A percentile compares a stretch with the other conserved stretches of the same genome.
Conservation (phyloP, 2,113 vertebrate species). For the Capricornis sumatraensis region DNA sequence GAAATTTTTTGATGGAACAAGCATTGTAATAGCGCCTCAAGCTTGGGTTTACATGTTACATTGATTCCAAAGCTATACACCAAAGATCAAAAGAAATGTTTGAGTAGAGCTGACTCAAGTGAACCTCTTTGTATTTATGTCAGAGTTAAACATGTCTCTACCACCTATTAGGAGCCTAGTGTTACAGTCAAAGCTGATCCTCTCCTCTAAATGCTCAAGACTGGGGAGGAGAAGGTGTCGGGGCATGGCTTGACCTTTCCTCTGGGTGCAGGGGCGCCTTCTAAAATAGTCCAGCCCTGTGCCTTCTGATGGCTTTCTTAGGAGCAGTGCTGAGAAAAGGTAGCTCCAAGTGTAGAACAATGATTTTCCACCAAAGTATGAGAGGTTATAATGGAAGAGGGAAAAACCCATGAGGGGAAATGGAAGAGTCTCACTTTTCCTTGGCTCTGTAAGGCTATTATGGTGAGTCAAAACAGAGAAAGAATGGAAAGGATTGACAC, state of each 20-base stretch:
- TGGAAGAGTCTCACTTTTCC: background rate
- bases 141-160: background rate
- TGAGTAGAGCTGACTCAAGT: background rate
- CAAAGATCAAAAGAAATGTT: background rate
- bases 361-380: background rate
- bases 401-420: background rate
- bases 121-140: background rate
- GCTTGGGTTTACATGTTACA: background rate
- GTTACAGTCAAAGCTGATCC: background rate
- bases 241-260: background rate
- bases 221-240: rapidly evolving
- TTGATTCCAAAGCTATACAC: background rate
- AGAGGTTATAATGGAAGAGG: background rate
- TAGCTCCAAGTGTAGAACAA: background rate
- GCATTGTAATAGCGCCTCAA: background rate
- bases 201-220: background rate
- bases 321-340: background rate
- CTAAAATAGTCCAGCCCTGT: background rate
- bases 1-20: background rate
- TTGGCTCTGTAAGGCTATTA: background rate
- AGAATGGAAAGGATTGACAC: background rate
- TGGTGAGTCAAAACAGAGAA: background rate
- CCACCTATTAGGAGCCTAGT: background rate
- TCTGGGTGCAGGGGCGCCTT: background rate
- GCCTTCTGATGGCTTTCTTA: background rate